Conservation (phyloP, 2,888 invertebrate genomes). For the Podabrus alpinus region DNA sequence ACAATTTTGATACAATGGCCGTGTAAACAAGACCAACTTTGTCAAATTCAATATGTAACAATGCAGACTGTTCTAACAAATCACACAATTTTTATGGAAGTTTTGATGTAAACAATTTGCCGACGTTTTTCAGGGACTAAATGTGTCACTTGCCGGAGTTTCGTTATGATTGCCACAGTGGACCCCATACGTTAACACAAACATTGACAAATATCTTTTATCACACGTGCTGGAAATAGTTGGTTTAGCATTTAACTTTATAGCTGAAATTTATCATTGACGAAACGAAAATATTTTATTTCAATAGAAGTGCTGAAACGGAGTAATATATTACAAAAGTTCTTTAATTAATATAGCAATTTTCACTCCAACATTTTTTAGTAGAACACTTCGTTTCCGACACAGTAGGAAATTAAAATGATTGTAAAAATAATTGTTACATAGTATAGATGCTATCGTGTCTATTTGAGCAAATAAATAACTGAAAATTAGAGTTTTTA, state of each 20-base stretch:
- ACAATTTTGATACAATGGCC: slow-evolving; percentile 7
- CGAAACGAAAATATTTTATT: background rate
- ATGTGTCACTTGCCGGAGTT: slow-evolving; percentile 17
- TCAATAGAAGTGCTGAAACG: background rate
- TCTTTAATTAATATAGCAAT: background rate
- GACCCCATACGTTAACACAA: slow-evolving; percentile 16
- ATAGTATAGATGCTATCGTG: background rate
- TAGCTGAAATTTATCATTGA: background rate
- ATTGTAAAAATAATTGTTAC: background rate
- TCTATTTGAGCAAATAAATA: too few relatives aligned
- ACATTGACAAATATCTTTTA: slow-evolving; percentile 15
- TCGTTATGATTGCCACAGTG: slow-evolving; percentile 15
- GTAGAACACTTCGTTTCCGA: background rate
- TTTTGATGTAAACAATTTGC: slow-evolving; percentile 18
- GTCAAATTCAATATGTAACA: slow-evolving; percentile 20
- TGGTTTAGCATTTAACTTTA: slow-evolving; percentile 13
- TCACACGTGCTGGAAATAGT: slow-evolving; percentile 17
- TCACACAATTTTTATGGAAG: slow-evolving; percentile 9
- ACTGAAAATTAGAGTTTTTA: too few relatives aligned
- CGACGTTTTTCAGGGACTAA: slow-evolving; percentile 12
- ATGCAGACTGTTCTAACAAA: slow-evolving; percentile 7
- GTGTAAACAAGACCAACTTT: slow-evolving; percentile 12
- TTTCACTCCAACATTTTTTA: background rate
- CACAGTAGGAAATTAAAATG: background rate
- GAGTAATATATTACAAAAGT: background rate